Percentiles rank a stretch among this genome's conserved stretches.
Evolutionary conservation across 1,140 invertebrate species (phyloP).

Genomic region (Melitaea cinxia): DNA sequence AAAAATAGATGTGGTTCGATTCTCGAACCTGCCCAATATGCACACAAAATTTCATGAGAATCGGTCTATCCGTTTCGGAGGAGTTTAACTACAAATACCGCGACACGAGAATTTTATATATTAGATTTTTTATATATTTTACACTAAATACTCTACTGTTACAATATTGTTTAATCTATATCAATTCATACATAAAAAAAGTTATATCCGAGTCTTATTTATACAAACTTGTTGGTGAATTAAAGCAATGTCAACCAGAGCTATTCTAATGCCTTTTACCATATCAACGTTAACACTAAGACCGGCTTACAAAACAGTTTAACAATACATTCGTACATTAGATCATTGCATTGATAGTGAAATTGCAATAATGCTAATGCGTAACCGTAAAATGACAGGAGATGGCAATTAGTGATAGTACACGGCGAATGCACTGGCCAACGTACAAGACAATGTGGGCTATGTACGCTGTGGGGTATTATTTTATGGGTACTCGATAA

Average conservation of each 20-base stretch:
- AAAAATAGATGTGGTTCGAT: too few relatives aligned
- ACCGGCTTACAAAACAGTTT: constrained; percentile 33
- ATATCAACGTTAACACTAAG: constrained; percentile 29
- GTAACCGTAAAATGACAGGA: constrained; percentile 74
- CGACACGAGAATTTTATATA: too few relatives aligned
- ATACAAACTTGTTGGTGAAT: neutral
- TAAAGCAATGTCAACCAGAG: constrained; percentile 1
- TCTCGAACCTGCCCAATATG: too few relatives aligned
- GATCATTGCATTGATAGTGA: constrained; percentile 58
- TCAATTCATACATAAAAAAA: too few relatives aligned
- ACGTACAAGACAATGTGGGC: constrained; percentile 53
- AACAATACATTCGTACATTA: constrained; percentile 43
- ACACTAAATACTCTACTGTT: too few relatives aligned
- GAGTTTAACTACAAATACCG: too few relatives aligned
- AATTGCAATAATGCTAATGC: constrained; percentile 72
- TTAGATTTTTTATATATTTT: too few relatives aligned
- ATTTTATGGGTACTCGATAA: constrained; percentile 32
- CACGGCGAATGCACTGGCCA: constrained; percentile 47
- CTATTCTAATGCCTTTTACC: constrained; percentile 10
- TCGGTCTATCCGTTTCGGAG: too few relatives aligned
- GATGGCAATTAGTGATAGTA: constrained; percentile 73
- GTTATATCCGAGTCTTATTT: neutral
- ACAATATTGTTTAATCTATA: too few relatives aligned
- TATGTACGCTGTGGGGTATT: constrained; percentile 18
- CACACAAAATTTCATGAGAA: too few relatives aligned